These are phyloP conservation scores for Dendrocincla tyrannina DNA, from an alignment of 2,797 vertebrate species.

Conservation along the genomic window DNA sequence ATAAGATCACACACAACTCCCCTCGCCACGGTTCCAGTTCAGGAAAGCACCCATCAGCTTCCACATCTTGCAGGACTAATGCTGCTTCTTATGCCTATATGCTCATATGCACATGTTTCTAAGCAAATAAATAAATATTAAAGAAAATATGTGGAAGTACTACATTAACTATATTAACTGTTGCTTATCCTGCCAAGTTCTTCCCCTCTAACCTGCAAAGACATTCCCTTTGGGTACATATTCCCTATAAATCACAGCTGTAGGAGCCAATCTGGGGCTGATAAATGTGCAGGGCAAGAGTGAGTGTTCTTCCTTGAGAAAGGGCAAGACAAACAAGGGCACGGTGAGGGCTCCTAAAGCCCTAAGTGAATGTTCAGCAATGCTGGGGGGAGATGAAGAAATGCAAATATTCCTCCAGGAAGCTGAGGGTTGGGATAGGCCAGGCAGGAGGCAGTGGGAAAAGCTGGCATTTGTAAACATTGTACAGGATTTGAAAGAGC, in stretches of 20 bases:
- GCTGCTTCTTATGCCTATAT: neutral
- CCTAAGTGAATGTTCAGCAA: neutral
- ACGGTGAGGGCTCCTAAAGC: neutral
- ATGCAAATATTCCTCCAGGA: neutral
- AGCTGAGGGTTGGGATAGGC: neutral
- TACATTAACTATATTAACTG: neutral
- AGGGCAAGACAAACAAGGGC: neutral
- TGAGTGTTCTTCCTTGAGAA: neutral
- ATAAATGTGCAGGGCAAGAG: neutral
- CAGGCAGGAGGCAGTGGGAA: neutral
- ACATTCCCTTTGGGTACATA: neutral
- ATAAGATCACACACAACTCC: neutral
- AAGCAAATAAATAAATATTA: too few relatives aligned
- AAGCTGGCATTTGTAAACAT: neutral
- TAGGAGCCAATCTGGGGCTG: neutral
- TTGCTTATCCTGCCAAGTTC: neutral
- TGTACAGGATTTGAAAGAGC: neutral
- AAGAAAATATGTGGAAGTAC: neutral
- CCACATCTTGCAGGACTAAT: neutral
- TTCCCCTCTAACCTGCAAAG: neutral
- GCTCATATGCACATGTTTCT: fast-evolving
- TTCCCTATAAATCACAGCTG: neutral
- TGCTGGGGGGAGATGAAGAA: neutral
- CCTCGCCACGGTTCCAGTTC: neutral
- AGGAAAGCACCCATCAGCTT: neutral